Evolutionary conservation across 2,888 invertebrate species (phyloP), one percentile per base, ranked within the genome.

Genomic region (Apotomis turbidana): DNA sequence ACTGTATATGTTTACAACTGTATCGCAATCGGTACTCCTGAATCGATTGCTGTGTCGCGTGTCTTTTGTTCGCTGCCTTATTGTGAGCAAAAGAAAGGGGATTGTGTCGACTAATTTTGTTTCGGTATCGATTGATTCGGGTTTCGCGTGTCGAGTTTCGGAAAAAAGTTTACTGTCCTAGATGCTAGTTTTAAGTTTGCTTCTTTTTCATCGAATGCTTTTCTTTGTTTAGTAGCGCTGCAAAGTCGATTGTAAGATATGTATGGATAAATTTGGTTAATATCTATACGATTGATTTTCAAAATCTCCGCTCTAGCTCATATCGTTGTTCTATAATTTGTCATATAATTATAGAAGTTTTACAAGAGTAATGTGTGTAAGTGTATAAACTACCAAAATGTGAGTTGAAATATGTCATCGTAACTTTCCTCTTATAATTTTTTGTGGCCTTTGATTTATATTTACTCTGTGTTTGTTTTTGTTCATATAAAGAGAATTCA

Each of bases 91-190:
- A 89, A 90, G 85, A 83, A 72, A 78, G 85, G 86, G 82, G 85
- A 86, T 84, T 84, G 83, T 80, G 86, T 91, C 91, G 91, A 90
- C 92, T 92, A 93, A 93, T 93, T 93, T 92, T 89, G 87, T 87
- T 88, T 87, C 68, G 59, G 13, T n/a, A 13, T 55, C 66, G 71
- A 71, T 72, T 72, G 67, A 68, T 72, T 68, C 8, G 6, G 68
- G 4, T 68, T 68, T 59, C 57, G 72, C 68, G 69, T 72, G 63
- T 55, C 12, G 66, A 13, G 38, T 59, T 57, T 49, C 57, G 60
- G 46, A 68, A n/a, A 38, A 51, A 55, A 66, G 49, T 6, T 49
- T 44, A 44, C 44, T 49, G 49, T 49, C 49, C 9, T 49, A 49
- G 46, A 66, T 9, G 8, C 55, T 57, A 66, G 55, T 66, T 66